Evolutionary conservation across 2,113 vertebrate species (phyloP).

Genomic region (Elachura formosa): DNA sequence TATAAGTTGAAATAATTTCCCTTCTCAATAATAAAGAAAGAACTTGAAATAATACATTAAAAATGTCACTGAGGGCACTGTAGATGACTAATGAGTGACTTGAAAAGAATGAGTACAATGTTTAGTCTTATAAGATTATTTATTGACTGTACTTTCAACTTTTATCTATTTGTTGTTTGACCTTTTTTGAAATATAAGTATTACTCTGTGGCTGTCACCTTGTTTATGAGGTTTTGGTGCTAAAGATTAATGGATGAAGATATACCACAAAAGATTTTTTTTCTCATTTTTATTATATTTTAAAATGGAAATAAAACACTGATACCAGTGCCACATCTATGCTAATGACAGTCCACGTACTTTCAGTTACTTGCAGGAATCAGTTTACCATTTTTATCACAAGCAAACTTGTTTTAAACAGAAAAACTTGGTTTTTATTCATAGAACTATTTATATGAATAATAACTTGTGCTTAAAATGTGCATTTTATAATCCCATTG

Average conservation of each 20-base stretch:
- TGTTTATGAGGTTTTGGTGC: conserved; percentile 16
- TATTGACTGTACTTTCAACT: conserved; percentile 46
- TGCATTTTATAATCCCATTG: background rate
- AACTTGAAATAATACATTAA: background rate
- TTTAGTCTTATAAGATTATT: conserved; percentile 55
- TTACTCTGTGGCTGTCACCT: conserved; percentile 8
- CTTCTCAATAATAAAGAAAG: background rate
- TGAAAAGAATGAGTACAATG: conserved; percentile 22
- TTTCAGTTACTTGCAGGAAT: background rate
- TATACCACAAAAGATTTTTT: background rate
- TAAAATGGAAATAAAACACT: background rate
- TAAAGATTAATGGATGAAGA: conserved; percentile 21
- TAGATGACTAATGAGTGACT: conserved; percentile 50
- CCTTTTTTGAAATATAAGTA: conserved; percentile 45
- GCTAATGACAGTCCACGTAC: background rate
- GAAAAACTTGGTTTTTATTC: background rate
- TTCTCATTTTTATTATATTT: background rate
- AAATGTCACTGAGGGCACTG: background rate
- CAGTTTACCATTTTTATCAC: background rate
- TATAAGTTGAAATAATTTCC: background rate
- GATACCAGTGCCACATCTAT: background rate
- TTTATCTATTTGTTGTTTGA: conserved; percentile 48
- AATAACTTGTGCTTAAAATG: background rate
- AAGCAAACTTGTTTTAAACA: background rate
- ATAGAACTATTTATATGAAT: background rate